Conservation (phyloP, 2,113 vertebrate species). For the Lophura nycthemera region DNA sequence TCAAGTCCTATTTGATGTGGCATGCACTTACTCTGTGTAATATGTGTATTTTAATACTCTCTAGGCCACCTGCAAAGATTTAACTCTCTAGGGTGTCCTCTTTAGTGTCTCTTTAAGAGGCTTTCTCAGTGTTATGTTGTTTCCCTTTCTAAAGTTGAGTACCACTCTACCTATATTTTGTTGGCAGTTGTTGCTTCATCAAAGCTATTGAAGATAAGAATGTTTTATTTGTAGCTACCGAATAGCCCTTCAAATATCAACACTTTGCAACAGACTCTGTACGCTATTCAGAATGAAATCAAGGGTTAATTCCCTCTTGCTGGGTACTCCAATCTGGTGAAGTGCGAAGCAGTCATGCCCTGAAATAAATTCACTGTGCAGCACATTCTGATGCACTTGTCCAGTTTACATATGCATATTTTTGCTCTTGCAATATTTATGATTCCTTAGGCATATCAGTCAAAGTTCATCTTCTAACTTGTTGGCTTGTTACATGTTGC, state of each 20-base stretch:
- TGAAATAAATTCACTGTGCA: background rate
- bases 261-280: background rate
- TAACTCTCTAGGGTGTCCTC: background rate
- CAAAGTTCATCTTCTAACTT: background rate
- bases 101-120: background rate
- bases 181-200: background rate
- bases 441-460: background rate
- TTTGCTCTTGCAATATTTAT: background rate
- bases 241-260: background rate
- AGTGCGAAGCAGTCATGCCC: background rate
- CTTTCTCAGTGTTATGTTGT: background rate
- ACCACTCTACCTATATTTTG: background rate
- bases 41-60: background rate
- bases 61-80: background rate
- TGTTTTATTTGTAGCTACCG: background rate
- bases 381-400: background rate
- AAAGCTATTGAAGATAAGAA: background rate
- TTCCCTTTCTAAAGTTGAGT: background rate
- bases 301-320: background rate
- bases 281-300: background rate
- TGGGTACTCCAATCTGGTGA: background rate
- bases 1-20: background rate
- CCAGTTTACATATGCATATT: background rate
- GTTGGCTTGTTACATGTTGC: background rate
- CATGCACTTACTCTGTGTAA: background rate